A percentile compares a stretch with the other conserved stretches of the same genome.
phyloP scores from a whole-genome alignment of 2,113 vertebrate genomes.

The Phocoena phocoena region DNA sequence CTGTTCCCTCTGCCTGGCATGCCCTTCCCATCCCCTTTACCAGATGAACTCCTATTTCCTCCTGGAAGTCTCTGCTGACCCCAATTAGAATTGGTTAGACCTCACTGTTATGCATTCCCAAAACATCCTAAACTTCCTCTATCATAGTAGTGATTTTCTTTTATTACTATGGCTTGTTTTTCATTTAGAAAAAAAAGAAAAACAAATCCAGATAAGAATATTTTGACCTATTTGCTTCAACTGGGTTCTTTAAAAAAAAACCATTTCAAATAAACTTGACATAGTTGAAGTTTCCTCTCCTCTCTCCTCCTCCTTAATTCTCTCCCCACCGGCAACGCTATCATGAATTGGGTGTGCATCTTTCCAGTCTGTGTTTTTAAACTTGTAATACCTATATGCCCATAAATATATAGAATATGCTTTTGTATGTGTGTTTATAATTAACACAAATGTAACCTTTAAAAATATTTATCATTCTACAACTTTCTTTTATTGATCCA shows the following conservation, averaged over 20 bases:
- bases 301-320: neutral
- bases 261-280: neutral
- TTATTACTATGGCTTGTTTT: neutral
- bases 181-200: neutral
- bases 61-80: neutral
- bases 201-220: neutral
- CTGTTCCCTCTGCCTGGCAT: neutral
- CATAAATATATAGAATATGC: neutral
- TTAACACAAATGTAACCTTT: neutral
- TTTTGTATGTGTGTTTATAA: neutral
- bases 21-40: neutral
- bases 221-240: neutral
- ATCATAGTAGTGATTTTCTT: neutral
- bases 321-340: neutral
- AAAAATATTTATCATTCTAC: neutral
- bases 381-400: neutral
- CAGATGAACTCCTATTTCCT: neutral
- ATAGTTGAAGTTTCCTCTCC: neutral
- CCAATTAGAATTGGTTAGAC: neutral
- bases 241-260: slow-evolving; percentile 44
- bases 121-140: neutral
- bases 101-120: neutral
- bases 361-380: neutral
- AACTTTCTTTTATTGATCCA: neutral
- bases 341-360: neutral